Percentiles rank a stretch among this genome's conserved stretches.
Evolutionary conservation across 2,797 vertebrate genomes (phyloP).

Genomic region (Podargus strigoides): DNA sequence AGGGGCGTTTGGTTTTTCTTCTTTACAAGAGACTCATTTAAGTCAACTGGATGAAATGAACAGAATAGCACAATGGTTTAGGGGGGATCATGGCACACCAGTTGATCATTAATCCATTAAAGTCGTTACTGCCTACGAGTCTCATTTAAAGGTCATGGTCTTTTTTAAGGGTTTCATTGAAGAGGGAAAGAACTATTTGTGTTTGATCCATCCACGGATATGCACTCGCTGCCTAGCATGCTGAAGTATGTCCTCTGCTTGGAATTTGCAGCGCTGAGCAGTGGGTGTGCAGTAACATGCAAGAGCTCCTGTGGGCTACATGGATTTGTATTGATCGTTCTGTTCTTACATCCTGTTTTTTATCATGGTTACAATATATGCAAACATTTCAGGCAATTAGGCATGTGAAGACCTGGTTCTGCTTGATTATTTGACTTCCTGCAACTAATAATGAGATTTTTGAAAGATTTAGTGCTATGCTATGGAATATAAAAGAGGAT

Average conservation of each 20-base stretch:
- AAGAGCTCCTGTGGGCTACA: not conserved
- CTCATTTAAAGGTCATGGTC: constrained; percentile 31
- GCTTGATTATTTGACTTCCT: constrained; percentile 51
- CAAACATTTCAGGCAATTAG: constrained; percentile 22
- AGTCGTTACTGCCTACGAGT: not conserved
- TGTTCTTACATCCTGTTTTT: constrained; percentile 31
- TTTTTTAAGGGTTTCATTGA: constrained; percentile 35
- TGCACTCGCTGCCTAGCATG: not conserved
- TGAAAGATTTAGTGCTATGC: constrained; percentile 35
- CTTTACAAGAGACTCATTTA: constrained; percentile 20
- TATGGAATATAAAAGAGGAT: constrained; percentile 8
- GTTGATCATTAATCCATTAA: not conserved
- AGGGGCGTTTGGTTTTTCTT: not conserved
- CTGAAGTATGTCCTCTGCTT: not conserved
- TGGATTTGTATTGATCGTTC: constrained; percentile 21
- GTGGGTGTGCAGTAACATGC: constrained; percentile 35
- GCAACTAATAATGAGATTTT: constrained; percentile 30
- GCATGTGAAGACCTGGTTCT: constrained; percentile 29
- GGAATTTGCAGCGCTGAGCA: not conserved
- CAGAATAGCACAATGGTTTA: not conserved
- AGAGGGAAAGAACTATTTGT: not conserved
- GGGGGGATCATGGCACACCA: not conserved
- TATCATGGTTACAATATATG: not conserved
- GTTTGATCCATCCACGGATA: not conserved
- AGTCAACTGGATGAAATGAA: constrained; percentile 18